phyloP scores from a whole-genome alignment of 2,888 invertebrate genomes.

The Congeria kusceri region DNA sequence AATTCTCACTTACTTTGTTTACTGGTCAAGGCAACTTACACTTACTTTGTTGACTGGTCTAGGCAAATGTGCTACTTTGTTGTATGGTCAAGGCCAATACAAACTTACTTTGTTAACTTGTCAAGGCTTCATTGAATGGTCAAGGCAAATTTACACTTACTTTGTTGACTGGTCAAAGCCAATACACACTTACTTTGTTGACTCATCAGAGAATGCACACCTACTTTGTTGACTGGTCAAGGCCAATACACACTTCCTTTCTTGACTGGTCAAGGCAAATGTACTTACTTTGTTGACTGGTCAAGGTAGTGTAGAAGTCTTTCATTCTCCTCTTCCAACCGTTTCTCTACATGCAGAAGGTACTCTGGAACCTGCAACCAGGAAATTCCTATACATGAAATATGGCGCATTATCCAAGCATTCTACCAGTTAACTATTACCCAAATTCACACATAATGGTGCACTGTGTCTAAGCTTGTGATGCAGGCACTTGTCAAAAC shows the following conservation, averaged over 20 bases:
- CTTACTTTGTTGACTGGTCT: constrained; percentile 2
- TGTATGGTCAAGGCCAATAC: background rate
- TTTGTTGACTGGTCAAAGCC: background rate
- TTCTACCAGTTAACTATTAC: too few species aligned
- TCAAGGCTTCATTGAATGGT: background rate
- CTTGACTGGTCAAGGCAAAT: background rate
- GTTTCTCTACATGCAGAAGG: constrained; percentile 97
- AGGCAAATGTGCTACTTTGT: background rate
- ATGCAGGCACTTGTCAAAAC: too few species aligned
- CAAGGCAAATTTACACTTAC: background rate
- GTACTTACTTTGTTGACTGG: constrained; percentile 92
- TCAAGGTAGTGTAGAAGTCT: constrained; percentile 97
- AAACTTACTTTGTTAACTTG: background rate
- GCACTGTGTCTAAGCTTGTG: background rate
- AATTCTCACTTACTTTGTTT: background rate
- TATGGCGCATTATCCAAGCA: too few species aligned
- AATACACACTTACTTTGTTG: background rate
- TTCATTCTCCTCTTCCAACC: constrained; percentile 97
- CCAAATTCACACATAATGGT: too few species aligned
- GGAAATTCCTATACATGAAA: too few species aligned
- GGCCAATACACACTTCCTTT: background rate
- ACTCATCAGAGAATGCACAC: background rate
- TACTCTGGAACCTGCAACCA: constrained; percentile 91
- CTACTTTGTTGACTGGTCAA: constrained; percentile 1
- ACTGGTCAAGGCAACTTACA: background rate